These are phyloP conservation scores for Nettapus auritus DNA, from an alignment of 2,113 vertebrate genomes.

Conservation along the genomic window DNA sequence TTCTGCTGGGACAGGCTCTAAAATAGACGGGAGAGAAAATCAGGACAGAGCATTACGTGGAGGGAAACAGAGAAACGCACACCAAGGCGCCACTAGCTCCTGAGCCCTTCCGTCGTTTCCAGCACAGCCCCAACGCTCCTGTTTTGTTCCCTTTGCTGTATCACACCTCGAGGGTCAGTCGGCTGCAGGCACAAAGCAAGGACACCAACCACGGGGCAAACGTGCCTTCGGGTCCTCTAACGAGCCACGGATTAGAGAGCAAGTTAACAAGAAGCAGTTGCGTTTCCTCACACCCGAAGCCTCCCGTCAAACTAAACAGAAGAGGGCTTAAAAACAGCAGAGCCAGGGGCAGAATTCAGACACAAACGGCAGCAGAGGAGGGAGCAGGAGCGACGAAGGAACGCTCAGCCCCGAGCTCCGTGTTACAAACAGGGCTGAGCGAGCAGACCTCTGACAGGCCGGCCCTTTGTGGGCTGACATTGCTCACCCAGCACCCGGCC, in stretches of 20 bases:
- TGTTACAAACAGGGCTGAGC: neutral
- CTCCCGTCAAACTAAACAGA: neutral
- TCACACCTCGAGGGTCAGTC: neutral
- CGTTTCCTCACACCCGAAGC: neutral
- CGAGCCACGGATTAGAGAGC: neutral
- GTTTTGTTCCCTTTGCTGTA: neutral
- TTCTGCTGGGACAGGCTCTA: slow-evolving; percentile 29
- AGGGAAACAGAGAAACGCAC: neutral
- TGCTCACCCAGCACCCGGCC: slow-evolving; percentile 44
- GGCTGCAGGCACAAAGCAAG: neutral
- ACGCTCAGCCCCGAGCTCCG: neutral
- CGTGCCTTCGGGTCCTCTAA: neutral
- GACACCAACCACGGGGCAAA: neutral
- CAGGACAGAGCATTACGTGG: neutral
- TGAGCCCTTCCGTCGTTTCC: neutral
- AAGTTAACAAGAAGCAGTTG: neutral
- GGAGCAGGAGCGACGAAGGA: neutral
- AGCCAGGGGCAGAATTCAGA: neutral
- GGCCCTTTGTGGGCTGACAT: slow-evolving; percentile 37
- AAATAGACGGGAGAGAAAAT: neutral
- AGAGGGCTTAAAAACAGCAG: slow-evolving; percentile 29
- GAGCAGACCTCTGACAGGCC: slow-evolving; percentile 1
- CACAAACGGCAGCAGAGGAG: slow-evolving; percentile 11
- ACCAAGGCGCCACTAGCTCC: neutral
- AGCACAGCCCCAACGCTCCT: neutral